Evolutionary conservation across 1,140 invertebrate genomes (phyloP), one percentile per base, ranked within the genome.

Genomic region (Tetramorium simillimum): DNA sequence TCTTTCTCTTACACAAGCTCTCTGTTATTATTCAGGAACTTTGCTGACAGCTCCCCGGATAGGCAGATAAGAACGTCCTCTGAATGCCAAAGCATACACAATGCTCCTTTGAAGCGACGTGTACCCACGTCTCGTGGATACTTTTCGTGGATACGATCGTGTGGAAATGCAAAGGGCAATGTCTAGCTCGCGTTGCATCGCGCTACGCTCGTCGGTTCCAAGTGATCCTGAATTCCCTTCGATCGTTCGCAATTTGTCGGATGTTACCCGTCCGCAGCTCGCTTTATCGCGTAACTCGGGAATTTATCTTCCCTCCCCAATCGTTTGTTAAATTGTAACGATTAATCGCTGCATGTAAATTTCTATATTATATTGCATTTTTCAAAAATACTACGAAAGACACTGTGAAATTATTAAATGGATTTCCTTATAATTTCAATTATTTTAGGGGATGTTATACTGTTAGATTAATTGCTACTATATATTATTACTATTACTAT

Each of bases 21-120:
- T 77, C 91, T 88, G 93, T 95, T 95, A 95, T 95, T 95, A 95
- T 95, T 95, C 94, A 95, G 94, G 94, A 95, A 95, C 95, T 95
- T 95, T 95, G 94, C 90, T 95, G 95, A 95, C 94, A 95, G 94
- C 94, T 94, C 93, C 86, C 94, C 95, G 95, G 94, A 94, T 95
- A 94, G 94, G 87, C 88, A 94, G 95, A 95, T 95, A 95, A 95
- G 94, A 93, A 94, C 93, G 93, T 93, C 86, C 94, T 93, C 87
- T 95, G 95, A 95, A 95, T 95, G 93, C 95, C 93, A 91, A 94
- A 94, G 92, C 90, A 86, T 70, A 87, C 90, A 95, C 95, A 95
- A 95, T 95, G 91, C 88, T 87, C 89, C 89, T 91, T 92, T 92
- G 84, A 77, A 82, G 78, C 85, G 86, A 82, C 86, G 73, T 84